Conservation (phyloP, 2,888 invertebrate genomes). For the Caenorhabditis plicata region DNA sequence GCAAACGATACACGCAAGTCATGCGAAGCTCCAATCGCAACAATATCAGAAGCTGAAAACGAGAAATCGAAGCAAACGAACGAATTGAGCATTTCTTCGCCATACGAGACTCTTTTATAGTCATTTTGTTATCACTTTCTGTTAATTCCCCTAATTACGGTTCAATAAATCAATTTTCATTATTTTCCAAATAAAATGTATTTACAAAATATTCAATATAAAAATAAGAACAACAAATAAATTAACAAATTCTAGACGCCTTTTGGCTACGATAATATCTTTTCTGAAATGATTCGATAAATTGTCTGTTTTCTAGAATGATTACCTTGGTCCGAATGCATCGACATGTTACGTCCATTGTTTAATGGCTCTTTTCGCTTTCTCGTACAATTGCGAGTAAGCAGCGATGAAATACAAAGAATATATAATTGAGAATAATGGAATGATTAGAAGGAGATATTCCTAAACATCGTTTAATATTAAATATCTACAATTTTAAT, state of each 20-base stretch:
- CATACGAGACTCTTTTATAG: conserved; percentile 29
- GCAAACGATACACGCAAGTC: conserved; percentile 5
- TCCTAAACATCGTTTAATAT: too few relatives aligned
- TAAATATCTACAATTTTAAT: too few relatives aligned
- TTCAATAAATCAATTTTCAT: too few relatives aligned
- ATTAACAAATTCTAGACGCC: too few relatives aligned
- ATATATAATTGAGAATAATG: conserved; percentile 24
- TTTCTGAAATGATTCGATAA: neutral
- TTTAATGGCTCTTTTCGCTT: conserved; percentile 13
- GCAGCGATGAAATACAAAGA: conserved; percentile 19
- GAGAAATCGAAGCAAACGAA: conserved; percentile 3
- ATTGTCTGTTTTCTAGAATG: neutral
- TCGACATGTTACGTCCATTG: neutral
- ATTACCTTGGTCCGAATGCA: neutral
- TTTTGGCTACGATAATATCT: too few relatives aligned
- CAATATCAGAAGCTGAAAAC: conserved; percentile 5
- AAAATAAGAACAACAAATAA: too few relatives aligned
- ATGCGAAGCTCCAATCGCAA: conserved; percentile 6
- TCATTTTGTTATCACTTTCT: too few relatives aligned
- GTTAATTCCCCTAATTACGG: too few relatives aligned
- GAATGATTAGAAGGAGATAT: conserved; percentile 25
- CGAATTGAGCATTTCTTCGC: conserved; percentile 1
- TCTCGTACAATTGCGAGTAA: conserved; percentile 14
- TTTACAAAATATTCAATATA: too few relatives aligned
- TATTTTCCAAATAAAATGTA: neutral